phyloP scores from a whole-genome alignment of 2,113 vertebrate genomes.

The Numenius arquata region DNA sequence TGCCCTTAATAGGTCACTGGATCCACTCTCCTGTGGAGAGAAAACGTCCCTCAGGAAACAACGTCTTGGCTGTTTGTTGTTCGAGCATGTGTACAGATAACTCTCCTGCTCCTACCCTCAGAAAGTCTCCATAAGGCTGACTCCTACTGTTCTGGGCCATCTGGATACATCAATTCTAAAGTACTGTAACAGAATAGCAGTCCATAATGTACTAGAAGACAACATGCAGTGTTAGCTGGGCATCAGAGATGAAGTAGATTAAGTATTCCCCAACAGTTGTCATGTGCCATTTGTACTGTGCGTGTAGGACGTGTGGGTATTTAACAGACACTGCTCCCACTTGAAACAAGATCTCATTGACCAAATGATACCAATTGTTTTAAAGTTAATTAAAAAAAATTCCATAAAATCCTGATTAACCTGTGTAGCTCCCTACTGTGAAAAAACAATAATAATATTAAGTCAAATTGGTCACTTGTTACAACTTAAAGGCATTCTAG shows the following conservation, averaged over 20 bases:
- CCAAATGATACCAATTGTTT: neutral
- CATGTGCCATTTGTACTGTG: neutral
- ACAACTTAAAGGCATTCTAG: neutral
- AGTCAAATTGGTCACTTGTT: neutral
- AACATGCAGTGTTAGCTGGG: neutral
- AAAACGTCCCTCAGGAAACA: neutral
- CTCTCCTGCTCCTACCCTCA: neutral
- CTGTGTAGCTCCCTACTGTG: neutral
- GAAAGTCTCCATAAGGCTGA: neutral
- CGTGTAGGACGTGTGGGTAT: neutral
- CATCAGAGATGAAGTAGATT: neutral
- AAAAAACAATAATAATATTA: neutral
- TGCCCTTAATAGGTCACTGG: neutral
- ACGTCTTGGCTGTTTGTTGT: neutral
- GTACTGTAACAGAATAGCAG: neutral
- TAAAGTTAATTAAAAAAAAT: neutral
- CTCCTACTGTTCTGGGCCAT: constrained; percentile 46
- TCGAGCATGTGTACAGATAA: neutral
- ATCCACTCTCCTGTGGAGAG: neutral
- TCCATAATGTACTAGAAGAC: neutral
- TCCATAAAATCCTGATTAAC: neutral
- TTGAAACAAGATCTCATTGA: neutral
- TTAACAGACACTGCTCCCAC: neutral
- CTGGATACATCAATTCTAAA: constrained; percentile 4
- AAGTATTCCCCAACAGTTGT: neutral